A percentile compares a stretch with the other conserved stretches of the same genome.
Conservation (phyloP, 2,888 invertebrate genomes). For the Drosophila mimica region DNA sequence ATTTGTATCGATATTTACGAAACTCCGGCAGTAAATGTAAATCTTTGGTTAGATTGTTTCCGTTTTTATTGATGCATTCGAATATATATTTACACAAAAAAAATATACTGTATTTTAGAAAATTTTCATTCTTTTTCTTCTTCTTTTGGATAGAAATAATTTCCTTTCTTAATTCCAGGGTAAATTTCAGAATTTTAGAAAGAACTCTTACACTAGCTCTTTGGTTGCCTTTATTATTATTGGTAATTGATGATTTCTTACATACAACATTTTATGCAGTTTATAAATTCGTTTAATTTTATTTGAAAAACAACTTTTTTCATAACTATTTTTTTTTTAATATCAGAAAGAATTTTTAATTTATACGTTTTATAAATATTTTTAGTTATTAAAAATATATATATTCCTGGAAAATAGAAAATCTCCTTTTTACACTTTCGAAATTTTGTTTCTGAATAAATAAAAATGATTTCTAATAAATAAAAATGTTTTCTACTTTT, state of each 20-base stretch:
- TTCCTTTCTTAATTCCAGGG: neutral
- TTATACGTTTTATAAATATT: neutral
- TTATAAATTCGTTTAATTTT: neutral
- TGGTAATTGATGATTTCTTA: neutral
- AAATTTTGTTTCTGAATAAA: neutral
- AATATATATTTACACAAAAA: neutral
- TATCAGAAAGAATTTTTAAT: neutral
- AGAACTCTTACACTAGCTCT: neutral
- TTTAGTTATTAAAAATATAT: neutral
- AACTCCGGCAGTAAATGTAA: neutral
- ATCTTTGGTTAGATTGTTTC: neutral
- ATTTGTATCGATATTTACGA: neutral
- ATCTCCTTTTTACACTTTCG: neutral
- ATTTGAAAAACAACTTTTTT: neutral
- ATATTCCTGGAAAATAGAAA: neutral
- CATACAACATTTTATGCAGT: neutral
- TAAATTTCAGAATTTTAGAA: neutral
- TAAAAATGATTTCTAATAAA: neutral
- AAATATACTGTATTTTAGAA: too few species aligned
- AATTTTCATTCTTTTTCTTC: too few species aligned
- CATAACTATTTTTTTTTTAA: neutral
- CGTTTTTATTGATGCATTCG: neutral
- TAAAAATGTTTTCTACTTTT: neutral
- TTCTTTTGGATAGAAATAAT: neutral
- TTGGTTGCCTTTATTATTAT: neutral